Percentiles rank a stretch among this genome's conserved stretches.
Evolutionary conservation across 2,797 vertebrate species (phyloP).

Genomic region (Coluber constrictor): DNA sequence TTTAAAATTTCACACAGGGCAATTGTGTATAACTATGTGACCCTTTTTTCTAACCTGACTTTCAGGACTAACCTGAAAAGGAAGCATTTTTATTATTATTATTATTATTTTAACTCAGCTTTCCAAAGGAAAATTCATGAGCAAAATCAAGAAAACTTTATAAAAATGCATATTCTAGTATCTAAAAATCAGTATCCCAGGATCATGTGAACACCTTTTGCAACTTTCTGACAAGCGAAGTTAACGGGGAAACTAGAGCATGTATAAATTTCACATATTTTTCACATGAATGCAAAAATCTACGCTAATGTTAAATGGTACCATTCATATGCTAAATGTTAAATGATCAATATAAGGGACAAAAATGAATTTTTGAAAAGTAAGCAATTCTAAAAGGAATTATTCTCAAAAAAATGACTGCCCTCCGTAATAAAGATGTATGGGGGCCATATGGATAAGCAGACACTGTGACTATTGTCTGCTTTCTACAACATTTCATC

Average conservation of each 20-base stretch:
- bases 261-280: neutral
- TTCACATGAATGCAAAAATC: neutral
- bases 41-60: neutral
- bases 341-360: neutral
- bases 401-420: neutral
- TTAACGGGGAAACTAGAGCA: too few species aligned
- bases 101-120: neutral
- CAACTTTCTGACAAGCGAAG: too few species aligned
- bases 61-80: neutral
- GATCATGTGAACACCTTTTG: too few species aligned
- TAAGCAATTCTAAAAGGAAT: neutral
- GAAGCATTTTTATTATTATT: too few species aligned
- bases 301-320: neutral
- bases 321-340: neutral
- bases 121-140: neutral
- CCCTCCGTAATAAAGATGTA: neutral
- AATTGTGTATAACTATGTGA: neutral
- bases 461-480: neutral
- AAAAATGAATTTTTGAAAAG: neutral
- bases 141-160: neutral
- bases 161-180: neutral
- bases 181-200: neutral
- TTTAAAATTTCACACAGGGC: neutral
- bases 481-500: conserved; percentile 8
- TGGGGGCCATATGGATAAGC: neutral